Base-by-base conservation (phyloP, 2,888 invertebrate genomes). In the Atherix ibis region DNA sequence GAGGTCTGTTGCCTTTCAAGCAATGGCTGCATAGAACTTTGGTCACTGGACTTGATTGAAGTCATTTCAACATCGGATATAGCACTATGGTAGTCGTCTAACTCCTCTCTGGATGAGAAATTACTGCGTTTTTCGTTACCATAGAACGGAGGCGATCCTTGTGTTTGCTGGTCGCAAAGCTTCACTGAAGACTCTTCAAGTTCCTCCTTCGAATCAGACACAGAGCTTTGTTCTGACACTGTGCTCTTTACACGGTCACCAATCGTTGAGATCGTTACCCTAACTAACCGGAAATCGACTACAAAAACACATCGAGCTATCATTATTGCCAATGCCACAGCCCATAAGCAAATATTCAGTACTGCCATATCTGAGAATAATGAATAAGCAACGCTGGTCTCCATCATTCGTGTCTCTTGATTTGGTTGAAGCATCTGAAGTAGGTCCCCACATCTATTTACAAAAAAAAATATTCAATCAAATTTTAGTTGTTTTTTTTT, bases 381-480 rank as follows among this genome's bases (percentile, higher is more conserved):
- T 8, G 5, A 16, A 16, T 10, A n/a, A n/a, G n/a, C n/a, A n/a
- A n/a, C n/a, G n/a, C n/a, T n/a, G n/a, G n/a, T n/a, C n/a, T n/a
- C n/a, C n/a, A n/a, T n/a, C n/a, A n/a, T n/a, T n/a, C n/a, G n/a
- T n/a, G n/a, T n/a, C n/a, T n/a, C 17, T 13, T 15, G 6, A 4
- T 44, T 25, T 4, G 54, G 54, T 3, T 54, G 49, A 30, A 56
- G 33, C 24, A 53, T 38, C 4, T 53, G 44, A n/a, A 55, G 49
- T 24, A 54, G 53, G 41, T 51, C 47, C 3, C 51, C 52, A 26
- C 55, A 55, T 29, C 54, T 55, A 32, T n/a, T n/a, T n/a, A n/a
- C n/a, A n/a, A n/a, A n/a, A 1, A 36, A 32, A 16, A 36, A 6
- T 16, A 18, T 4, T 3, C 8, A 16, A 12, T 16, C 5, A 4